Percentiles rank a stretch among this genome's conserved stretches.
These are phyloP conservation scores for Thomomys bottae DNA, from an alignment of 2,113 vertebrate genomes.

Conservation along the genomic window DNA sequence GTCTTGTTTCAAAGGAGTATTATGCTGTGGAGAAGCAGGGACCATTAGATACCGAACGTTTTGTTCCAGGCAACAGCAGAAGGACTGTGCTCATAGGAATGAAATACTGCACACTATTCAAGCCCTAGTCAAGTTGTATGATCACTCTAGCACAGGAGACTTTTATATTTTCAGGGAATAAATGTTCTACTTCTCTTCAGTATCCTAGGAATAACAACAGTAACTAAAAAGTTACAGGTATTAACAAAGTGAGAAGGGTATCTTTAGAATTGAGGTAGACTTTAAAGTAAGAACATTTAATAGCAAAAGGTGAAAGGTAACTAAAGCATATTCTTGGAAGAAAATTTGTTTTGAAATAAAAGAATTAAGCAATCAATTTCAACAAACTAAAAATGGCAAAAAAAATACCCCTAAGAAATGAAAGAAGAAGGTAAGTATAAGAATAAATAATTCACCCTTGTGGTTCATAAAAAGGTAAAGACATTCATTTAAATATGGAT, in stretches of 20 bases:
- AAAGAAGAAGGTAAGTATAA: background rate
- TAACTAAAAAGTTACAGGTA: background rate
- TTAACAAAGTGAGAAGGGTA: background rate
- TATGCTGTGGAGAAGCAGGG: background rate
- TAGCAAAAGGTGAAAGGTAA: background rate
- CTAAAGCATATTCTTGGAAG: background rate
- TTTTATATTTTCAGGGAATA: constrained; percentile 15
- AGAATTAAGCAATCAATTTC: background rate
- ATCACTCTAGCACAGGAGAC: background rate
- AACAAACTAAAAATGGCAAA: constrained; percentile 23
- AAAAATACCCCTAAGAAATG: background rate
- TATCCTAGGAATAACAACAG: background rate
- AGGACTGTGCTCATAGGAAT: background rate
- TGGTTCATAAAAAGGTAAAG: background rate
- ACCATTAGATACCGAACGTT: background rate
- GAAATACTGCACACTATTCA: background rate
- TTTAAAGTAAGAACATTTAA: background rate
- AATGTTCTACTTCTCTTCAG: background rate
- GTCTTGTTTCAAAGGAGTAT: background rate
- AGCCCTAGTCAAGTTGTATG: background rate
- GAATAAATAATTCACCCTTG: constrained; percentile 14
- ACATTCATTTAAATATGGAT: background rate
- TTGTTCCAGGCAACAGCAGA: background rate
- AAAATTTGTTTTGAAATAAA: constrained; percentile 30
- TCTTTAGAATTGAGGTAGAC: background rate